Evolutionary conservation across 2,113 vertebrate species (phyloP), one percentile per base, ranked within the genome.

Genomic region (Trochalopteron elliotii): DNA sequence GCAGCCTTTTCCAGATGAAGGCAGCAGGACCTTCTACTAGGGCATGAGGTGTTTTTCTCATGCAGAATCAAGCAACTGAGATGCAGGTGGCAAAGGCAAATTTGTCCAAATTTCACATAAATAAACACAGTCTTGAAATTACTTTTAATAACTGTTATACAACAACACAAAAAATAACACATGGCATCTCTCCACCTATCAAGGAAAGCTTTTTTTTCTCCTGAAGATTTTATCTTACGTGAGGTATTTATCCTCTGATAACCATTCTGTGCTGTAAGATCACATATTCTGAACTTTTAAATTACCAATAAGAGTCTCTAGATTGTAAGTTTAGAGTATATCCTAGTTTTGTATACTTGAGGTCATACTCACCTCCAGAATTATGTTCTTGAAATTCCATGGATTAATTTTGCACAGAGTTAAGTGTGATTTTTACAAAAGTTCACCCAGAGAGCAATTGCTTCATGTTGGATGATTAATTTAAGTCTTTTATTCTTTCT

Each of bases 291-390:
- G 61, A 77, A 64, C 44, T 87, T 92, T 86, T 47, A 90, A 96
- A 89, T 78, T 89, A 16, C 27, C n/a, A 53, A 15, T 49, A 56
- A 70, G n/a, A 84, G 67, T 83, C 69, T 71, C 53, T 81, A 69
- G 11, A 89, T 70, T 57, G 6, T 83, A 93, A 88, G 22, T 81
- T 67, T 94, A 95, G 77, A 75, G 69, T 91, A 94, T 95, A 74
- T 90, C 49, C 94, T 35, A 87, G 76, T 45, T 91, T 94, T 82
- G 80, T 53, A 85, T 59, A 94, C 39, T 83, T 3, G 31, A 87
- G 75, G 90, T 80, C 87, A 82, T 84, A 80, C 80, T 96, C 84
- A 92, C n/a, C 31, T 60, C 57, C 50, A 80, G 15, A 11, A 9
- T 89, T 64, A 79, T 21, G 11, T 50, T 60, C 53, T 83, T 94